Evolutionary conservation across 2,888 invertebrate species (phyloP).

Genomic region (Aplocera efformata): DNA sequence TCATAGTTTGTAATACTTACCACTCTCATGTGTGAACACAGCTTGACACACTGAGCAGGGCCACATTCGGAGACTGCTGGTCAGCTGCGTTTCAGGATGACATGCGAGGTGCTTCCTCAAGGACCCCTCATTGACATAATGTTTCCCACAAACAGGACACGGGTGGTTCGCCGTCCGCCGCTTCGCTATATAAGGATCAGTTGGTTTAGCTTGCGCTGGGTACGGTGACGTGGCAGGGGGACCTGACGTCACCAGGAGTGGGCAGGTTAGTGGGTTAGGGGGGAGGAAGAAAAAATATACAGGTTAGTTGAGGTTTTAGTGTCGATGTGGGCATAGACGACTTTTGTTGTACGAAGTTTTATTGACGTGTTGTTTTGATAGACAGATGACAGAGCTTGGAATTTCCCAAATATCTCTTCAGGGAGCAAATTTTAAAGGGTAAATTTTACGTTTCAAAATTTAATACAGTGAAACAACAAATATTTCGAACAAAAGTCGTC

Average conservation of each 20-base stretch:
- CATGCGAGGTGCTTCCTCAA: conserved; percentile 95
- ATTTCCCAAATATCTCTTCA: too few relatives aligned
- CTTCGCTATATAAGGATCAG: conserved; percentile 93
- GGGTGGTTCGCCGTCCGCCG: conserved; percentile 96
- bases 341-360: too few relatives aligned
- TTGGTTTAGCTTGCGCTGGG: conserved; percentile 79
- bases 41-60: conserved; percentile 97
- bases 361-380: too few relatives aligned
- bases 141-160: conserved; percentile 96
- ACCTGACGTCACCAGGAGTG: conserved; percentile 77
- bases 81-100: conserved; percentile 94
- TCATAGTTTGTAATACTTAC: too few relatives aligned
- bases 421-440: too few relatives aligned
- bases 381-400: too few relatives aligned
- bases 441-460: too few relatives aligned
- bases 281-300: conserved; percentile 49
- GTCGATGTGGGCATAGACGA: conserved; percentile 30
- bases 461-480: too few relatives aligned
- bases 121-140: conserved; percentile 96
- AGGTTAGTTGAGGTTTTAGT: conserved; percentile 66
- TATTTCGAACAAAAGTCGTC: conserved; percentile 33
- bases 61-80: conserved; percentile 95
- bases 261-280: conserved; percentile 73
- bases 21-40: conserved; percentile 96
- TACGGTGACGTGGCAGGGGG: conserved; percentile 83